Percentiles rank a stretch among this genome's conserved stretches.
Conservation (phyloP, 1,140 invertebrate species). For the Zaprionus lachaisei region DNA sequence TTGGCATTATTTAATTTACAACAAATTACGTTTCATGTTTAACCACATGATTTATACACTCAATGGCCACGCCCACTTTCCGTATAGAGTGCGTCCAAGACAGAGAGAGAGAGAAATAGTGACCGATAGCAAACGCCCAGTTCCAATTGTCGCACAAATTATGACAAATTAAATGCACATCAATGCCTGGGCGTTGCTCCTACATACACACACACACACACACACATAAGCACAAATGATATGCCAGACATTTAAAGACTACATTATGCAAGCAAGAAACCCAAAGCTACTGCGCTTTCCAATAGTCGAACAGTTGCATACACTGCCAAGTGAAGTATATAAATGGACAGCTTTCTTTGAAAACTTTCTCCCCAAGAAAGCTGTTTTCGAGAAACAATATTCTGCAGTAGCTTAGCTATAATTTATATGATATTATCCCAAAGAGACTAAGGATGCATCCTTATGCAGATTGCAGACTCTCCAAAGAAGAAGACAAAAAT, state of each 20-base stretch:
- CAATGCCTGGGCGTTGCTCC: conserved; percentile 28
- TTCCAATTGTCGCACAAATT: conserved; percentile 68
- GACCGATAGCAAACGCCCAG: conserved; percentile 11
- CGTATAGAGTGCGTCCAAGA: neutral
- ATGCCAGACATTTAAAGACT: neutral
- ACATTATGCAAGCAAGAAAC: conserved; percentile 12
- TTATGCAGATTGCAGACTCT: too few species aligned
- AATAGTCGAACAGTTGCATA: neutral
- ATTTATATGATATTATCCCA: too few species aligned
- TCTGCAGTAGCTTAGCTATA: too few species aligned
- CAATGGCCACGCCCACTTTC: neutral
- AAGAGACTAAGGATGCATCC: too few species aligned
- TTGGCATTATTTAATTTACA: conserved; percentile 78
- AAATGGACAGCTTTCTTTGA: too few species aligned
- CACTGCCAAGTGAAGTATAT: neutral
- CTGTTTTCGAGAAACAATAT: too few species aligned
- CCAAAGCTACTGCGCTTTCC: too few species aligned
- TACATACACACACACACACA: conserved; percentile 7
- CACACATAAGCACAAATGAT: neutral
- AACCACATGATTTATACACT: conserved; percentile 77
- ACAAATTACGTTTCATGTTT: conserved; percentile 80
- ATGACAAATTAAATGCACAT: conserved; percentile 72
- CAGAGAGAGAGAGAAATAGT: neutral
- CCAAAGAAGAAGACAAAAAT: accelerated
- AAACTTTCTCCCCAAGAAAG: too few species aligned